Evolutionary conservation across 2,888 invertebrate genomes (phyloP), one percentile per base, ranked within the genome.

Genomic region (Tetanocera ferruginea): DNA sequence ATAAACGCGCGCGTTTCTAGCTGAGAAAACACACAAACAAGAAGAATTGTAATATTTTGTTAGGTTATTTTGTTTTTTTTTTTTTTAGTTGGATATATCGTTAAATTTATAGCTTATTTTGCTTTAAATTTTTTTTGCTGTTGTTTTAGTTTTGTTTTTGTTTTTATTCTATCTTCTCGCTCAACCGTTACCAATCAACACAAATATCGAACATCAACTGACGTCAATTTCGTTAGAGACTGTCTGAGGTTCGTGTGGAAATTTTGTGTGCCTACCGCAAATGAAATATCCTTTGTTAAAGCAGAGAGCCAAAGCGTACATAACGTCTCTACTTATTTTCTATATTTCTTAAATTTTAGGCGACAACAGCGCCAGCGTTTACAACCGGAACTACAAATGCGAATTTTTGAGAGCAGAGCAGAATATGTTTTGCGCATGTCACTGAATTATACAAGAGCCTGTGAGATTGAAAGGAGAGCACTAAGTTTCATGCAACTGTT

Each of bases 141-240:
- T 37, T n/a, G 0, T 43, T 31, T 70, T 71, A 23, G 17, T 51
- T 76, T 9, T 3, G 9, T 25, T 55, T 49, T 52, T 25, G 43
- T 51, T 31, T n/a, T 31, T 31, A 31, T 4, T 43, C 43, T 43
- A 43, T 43, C 43, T 34, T 57, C 66, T 71, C 79, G 79, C 82
- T 84, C 84, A 80, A 81, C 85, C 86, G 87, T 84, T 86, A 89
- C 89, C 87, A 89, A 87, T 87, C 89, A 88, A 87, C 86, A 87
- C 89, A 89, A 88, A 89, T 89, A 88, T 89, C 89, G 88, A 87
- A 88, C 88, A 86, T 87, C 87, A 88, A 89, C 89, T 89, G 89
- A 89, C 85, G 85, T 86, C 82, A 84, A 84, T 75, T 75, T 55
- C 49, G 25, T 64, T 60, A 37, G 49, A 71, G 62, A 43, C 80